Base-by-base conservation (phyloP, 2,888 invertebrate species). In the Leistus spinibarbis region DNA sequence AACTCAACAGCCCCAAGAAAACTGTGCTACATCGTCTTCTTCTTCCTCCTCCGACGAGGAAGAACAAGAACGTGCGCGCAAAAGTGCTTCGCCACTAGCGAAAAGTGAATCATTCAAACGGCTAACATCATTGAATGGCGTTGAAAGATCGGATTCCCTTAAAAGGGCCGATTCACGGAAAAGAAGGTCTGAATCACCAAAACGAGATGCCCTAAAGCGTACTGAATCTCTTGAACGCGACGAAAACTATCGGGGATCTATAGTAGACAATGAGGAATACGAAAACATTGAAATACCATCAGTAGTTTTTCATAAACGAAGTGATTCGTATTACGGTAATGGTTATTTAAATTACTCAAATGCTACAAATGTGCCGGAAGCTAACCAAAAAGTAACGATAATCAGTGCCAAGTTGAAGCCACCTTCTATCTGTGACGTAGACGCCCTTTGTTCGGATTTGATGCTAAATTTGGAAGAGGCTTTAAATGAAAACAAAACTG, bases 11-110 rank as follows among this genome's bases (percentile, higher is more conserved):
- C 78, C 78, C 63, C 81, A 81, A 76, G 81, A 80, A 75, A 81
- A 79, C 72, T 85, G 85, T 79, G 82, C 83, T 76, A 80, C 81
- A 75, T 85, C 85, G 68, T 83, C 85, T 27, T 80, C 64, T 74
- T 24, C 22, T 7, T 19, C n/a, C 23, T 65, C 76, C 10, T 69
- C 63, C 3, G 78, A 77, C 22, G 79, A 78, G 65, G 78, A 77
- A 20, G 76, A 71, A 57, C 76, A 68, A 40, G 80, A 79, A 24
- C 63, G 75, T 27, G 57, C 72, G 62, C 22, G 66, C 4, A 57
- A 73, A 54, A 87, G 87, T 80, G 87, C 87, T 79, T 87, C 87
- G 77, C 87, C 87, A 64, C 80, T 86, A 76, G 87, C 88, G 40
- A 87, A 73, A 87, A 87, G 81, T 84, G 87, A 65, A 87, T 73